Conservation (phyloP, 2,113 vertebrate genomes). For the Petroica traversi region DNA sequence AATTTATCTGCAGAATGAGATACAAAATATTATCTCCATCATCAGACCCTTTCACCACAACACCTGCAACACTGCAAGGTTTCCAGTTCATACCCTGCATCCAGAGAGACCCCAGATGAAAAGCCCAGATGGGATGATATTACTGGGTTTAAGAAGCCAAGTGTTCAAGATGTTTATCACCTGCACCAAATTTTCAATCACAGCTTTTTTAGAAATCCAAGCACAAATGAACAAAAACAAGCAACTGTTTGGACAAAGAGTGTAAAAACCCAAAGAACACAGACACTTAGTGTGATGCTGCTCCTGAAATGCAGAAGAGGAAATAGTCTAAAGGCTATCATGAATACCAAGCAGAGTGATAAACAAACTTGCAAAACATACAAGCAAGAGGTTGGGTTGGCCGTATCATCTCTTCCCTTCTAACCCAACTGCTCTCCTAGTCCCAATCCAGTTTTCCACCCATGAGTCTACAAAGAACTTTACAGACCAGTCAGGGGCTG, state of each 20-base stretch:
- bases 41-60: neutral
- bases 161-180: neutral
- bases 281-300: neutral
- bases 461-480: neutral
- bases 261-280: neutral
- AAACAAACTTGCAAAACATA: neutral
- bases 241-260: neutral
- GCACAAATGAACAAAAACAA: neutral
- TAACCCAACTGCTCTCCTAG: neutral
- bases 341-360: neutral
- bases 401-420: neutral
- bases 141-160: neutral
- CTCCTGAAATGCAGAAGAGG: neutral
- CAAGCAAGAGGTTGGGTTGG: no score
- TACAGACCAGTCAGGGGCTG: neutral
- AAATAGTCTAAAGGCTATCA: neutral
- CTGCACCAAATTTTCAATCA: neutral
- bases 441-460: neutral
- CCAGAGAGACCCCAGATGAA: neutral
- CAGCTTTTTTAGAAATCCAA: neutral
- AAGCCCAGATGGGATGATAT: neutral
- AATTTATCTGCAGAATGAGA: slow-evolving; percentile 84
- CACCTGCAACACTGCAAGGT: neutral
- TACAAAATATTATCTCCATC: neutral
- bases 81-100: neutral